Conservation (phyloP, 2,888 invertebrate species). For the Volucella inflata region DNA sequence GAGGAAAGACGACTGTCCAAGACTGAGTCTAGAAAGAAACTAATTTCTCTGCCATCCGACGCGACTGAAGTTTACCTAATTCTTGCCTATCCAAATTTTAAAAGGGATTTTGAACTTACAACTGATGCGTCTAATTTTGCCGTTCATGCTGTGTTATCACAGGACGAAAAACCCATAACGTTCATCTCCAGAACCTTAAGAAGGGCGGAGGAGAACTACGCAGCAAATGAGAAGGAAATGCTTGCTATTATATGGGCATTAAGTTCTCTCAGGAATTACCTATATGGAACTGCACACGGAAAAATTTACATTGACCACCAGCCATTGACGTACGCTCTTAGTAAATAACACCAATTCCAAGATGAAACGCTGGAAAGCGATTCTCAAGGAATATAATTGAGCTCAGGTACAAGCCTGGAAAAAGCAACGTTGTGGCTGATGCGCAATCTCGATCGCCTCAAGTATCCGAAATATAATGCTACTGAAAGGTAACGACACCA, state of each 20-base stretch:
- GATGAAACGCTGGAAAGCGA: too few species aligned
- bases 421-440: slow-evolving; percentile 14
- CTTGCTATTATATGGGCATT: slow-evolving; percentile 26
- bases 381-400: too few species aligned
- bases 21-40: slow-evolving; percentile 41
- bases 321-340: too few species aligned
- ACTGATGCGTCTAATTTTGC: slow-evolving; percentile 32
- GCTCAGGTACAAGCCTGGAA: background rate
- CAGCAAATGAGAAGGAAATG: slow-evolving; percentile 33
- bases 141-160: slow-evolving; percentile 10
- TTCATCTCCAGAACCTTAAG: slow-evolving; percentile 25
- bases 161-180: slow-evolving; percentile 10
- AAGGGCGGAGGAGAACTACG: slow-evolving; percentile 19
- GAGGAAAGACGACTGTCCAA: slow-evolving; percentile 52
- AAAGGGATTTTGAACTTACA: slow-evolving; percentile 24
- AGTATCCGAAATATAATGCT: slow-evolving; percentile 10
- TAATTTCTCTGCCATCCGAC: slow-evolving; percentile 7
- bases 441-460: slow-evolving; percentile 21
- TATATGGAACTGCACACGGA: slow-evolving; percentile 7
- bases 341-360: too few species aligned
- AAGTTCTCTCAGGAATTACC: slow-evolving; percentile 1
- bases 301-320: too few species aligned
- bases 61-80: slow-evolving; percentile 24
- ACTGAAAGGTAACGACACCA: background rate
- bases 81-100: slow-evolving; percentile 40